Evolutionary conservation across 1,140 invertebrate species (phyloP), one percentile per base, ranked within the genome.

Genomic region (Drosophila novamexicana): DNA sequence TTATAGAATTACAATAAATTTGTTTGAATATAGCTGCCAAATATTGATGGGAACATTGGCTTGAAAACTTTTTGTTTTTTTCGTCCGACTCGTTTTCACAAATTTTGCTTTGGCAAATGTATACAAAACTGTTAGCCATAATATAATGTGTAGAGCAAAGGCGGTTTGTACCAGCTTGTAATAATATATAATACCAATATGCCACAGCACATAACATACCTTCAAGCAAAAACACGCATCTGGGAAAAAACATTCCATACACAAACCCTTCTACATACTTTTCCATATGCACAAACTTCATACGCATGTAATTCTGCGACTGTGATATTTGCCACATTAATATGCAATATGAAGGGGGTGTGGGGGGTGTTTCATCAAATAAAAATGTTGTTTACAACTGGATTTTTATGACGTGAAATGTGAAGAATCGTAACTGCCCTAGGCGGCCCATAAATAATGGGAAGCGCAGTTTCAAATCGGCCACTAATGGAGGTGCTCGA

Each of bases 401-500:
- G 29, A 32, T 53, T 45, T 59, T 59, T 59, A 59, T 45, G 56
- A 56, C 40, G 59, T 49, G 36, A 63, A 63, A 54, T 61, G 58
- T 8, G 49, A 50, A 29, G 44, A 14, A 16, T 57, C 16, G 32
- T 57, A 49, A 58, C 54, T 57, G 44, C 34, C 18, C 22, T 52
- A 53, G 18, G 18, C 39, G 50, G 3, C 2, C 3, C 62, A 58
- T 72, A 58, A 72, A 72, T 72, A 37, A 66, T 57, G 69, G 42
- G 3, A 42, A 58, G 29, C 66, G 69, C 69, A 72, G 12, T 66
- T 72, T 14, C 37, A 37, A 52, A 72, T 56, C 42, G 63, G 37
- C 45, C 69, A 42, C 54, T 59, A 73, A 67, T 73, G 70, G 54
- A 59, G 64, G 39, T 29, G 34, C 40, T 52, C 62, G n/a, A 59